Conservation (phyloP, 2,797 vertebrate species). For the Darevskia nairensis region DNA sequence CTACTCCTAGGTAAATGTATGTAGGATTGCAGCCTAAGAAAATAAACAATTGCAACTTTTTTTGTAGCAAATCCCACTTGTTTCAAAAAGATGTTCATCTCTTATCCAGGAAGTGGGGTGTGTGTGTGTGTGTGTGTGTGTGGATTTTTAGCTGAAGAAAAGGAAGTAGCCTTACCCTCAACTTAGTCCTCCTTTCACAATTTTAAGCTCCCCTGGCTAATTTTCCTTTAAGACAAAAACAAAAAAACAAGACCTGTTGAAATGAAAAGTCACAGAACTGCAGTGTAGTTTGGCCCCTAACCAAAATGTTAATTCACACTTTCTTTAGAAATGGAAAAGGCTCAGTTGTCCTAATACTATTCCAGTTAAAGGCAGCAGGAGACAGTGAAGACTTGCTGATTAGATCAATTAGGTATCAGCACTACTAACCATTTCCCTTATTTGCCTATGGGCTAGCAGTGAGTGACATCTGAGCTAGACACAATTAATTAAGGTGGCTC, state of each 20-base stretch:
- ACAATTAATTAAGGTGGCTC: background rate
- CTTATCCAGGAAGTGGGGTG: background rate
- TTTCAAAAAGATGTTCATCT: background rate
- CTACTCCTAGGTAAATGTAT: background rate
- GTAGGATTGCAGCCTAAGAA: too few species aligned
- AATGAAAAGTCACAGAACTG: background rate
- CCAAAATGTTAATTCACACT: background rate
- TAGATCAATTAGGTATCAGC: background rate
- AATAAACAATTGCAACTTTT: too few species aligned
- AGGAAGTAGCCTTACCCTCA: background rate
- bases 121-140: too few species aligned
- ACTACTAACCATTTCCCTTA: background rate
- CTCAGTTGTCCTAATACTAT: background rate
- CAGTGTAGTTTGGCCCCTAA: background rate
- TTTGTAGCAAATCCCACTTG: background rate
- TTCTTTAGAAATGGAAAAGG: background rate
- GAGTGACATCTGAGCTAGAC: background rate
- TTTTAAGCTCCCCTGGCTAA: background rate
- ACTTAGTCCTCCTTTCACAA: background rate
- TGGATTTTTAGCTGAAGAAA: background rate
- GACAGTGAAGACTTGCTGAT: background rate
- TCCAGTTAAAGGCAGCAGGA: background rate
- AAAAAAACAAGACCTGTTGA: background rate
- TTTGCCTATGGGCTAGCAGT: background rate
- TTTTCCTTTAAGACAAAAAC: background rate